These are phyloP conservation scores for Heteronetta atricapilla DNA, from an alignment of 2,113 vertebrate genomes.

Conservation along the genomic window DNA sequence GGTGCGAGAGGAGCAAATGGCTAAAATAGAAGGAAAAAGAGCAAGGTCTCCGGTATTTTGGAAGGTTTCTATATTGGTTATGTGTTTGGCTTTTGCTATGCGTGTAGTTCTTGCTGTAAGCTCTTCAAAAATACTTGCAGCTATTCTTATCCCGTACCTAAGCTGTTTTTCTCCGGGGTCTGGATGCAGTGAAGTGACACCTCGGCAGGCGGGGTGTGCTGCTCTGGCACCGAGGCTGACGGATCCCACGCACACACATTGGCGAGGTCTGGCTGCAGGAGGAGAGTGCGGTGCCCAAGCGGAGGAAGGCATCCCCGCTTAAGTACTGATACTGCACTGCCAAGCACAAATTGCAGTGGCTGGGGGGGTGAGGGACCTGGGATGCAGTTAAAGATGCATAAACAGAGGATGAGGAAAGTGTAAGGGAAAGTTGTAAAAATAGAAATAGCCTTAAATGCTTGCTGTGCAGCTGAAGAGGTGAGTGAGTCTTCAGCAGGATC, in stretches of 20 bases:
- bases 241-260: accelerated
- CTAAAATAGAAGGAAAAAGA: neutral
- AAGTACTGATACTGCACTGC: neutral
- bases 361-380: neutral
- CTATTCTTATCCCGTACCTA: neutral
- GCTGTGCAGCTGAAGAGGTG: neutral
- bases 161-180: neutral
- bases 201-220: neutral
- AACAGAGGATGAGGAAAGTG: neutral
- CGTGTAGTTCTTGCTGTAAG: neutral
- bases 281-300: accelerated
- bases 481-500: neutral
- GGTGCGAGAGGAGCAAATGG: neutral
- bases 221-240: neutral
- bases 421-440: neutral
- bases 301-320: neutral
- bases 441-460: neutral
- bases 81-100: neutral
- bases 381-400: neutral
- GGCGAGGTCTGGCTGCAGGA: neutral
- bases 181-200: neutral
- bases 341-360: neutral
- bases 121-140: neutral
- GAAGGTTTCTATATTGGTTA: neutral
- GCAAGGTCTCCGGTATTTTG: neutral